These are phyloP conservation scores for Piaya cayana DNA, from an alignment of 2,113 vertebrate genomes.

Conservation along the genomic window DNA sequence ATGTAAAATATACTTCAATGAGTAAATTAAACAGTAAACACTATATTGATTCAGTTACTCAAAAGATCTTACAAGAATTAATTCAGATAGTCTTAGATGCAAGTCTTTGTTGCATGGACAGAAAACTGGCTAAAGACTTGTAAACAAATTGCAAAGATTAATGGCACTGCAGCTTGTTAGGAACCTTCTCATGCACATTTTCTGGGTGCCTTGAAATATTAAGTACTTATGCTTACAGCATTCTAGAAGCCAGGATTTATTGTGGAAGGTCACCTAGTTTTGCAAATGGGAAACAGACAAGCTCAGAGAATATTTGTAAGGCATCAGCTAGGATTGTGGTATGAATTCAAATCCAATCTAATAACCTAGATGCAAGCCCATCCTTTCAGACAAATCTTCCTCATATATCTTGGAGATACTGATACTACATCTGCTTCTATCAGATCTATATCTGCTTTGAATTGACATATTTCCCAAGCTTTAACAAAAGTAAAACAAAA, in stretches of 20 bases:
- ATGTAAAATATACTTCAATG: slow-evolving; percentile 46
- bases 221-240: background rate
- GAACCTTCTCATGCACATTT: background rate
- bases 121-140: slow-evolving; percentile 9
- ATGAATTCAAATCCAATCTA: background rate
- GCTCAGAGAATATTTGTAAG: background rate
- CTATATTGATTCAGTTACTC: slow-evolving; percentile 36
- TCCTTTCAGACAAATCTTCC: background rate
- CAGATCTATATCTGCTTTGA: background rate
- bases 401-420: background rate
- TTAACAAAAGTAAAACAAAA: background rate
- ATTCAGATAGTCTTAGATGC: slow-evolving; percentile 17
- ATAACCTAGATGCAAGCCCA: background rate
- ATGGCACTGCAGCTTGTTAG: background rate
- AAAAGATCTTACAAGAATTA: slow-evolving; percentile 41
- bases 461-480: background rate
- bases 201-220: background rate
- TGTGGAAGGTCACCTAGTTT: background rate
- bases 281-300: background rate
- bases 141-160: slow-evolving; percentile 54
- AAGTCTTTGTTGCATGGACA: background rate
- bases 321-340: background rate
- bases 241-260: background rate
- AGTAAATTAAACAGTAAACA: slow-evolving; percentile 54
- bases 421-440: background rate